Evolutionary conservation across 2,888 invertebrate genomes (phyloP).

Genomic region (Ctena decussata): DNA sequence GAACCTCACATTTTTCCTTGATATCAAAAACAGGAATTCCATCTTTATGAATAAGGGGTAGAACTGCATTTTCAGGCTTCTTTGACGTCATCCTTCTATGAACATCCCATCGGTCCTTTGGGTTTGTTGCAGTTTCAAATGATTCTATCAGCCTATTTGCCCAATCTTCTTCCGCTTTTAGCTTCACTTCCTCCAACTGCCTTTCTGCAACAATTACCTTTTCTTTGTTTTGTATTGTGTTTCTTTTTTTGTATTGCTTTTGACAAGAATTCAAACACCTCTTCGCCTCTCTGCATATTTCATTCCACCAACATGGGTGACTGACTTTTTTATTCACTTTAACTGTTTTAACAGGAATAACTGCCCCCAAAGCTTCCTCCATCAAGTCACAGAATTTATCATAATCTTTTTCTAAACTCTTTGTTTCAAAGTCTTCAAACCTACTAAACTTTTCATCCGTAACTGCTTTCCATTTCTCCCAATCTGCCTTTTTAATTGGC

Average conservation of each 20-base stretch:
- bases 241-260: neutral
- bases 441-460: neutral
- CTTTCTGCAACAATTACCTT: neutral
- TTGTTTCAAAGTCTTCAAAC: neutral
- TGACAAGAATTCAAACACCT: neutral
- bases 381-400: too few relatives aligned
- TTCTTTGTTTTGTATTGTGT: neutral
- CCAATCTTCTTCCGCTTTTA: too few relatives aligned
- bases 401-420: too few relatives aligned
- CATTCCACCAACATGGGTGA: neutral
- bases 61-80: neutral
- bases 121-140: too few relatives aligned
- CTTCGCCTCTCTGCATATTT: neutral
- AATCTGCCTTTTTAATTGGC: neutral
- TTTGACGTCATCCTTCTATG: neutral
- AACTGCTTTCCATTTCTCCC: neutral
- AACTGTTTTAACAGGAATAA: too few relatives aligned
- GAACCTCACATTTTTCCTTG: too few relatives aligned
- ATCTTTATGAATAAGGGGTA: neutral
- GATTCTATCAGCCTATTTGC: too few relatives aligned
- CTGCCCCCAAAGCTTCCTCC: too few relatives aligned
- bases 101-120: neutral
- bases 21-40: neutral
- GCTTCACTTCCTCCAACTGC: too few relatives aligned
- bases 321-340: neutral